Evolutionary conservation across 2,113 vertebrate species (phyloP).

Genomic region (Athene noctua): DNA sequence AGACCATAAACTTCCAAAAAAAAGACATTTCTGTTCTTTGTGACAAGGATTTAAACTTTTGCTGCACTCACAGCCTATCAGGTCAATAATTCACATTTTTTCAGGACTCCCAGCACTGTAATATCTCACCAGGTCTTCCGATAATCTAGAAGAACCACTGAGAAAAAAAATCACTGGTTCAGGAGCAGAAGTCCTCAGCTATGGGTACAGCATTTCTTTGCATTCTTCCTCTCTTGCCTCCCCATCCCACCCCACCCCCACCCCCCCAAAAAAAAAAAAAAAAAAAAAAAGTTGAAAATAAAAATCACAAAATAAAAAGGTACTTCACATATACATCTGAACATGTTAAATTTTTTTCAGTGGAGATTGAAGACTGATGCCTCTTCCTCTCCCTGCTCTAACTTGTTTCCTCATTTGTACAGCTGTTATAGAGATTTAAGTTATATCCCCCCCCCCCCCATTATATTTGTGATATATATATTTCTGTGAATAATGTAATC

Average conservation of each 20-base stretch:
- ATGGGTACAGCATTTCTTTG: not conserved
- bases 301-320: not conserved
- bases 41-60: constrained; percentile 39
- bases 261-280: too few relatives aligned
- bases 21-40: constrained; percentile 36
- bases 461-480: not conserved
- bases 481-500: not conserved
- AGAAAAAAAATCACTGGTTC: not conserved
- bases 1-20: constrained; percentile 27
- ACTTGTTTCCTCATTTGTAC: not conserved
- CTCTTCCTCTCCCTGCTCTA: not conserved
- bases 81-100: constrained; percentile 58
- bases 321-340: not conserved
- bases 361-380: not conserved
- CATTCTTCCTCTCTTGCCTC: rapidly evolving
- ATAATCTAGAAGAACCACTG: not conserved
- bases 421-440: not conserved
- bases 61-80: constrained; percentile 10
- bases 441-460: not conserved
- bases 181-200: not conserved
- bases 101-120: not conserved
- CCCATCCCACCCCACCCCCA: rapidly evolving
- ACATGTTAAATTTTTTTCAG: not conserved
- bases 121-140: not conserved
- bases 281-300: not conserved